phyloP scores from a whole-genome alignment of 2,113 vertebrate species.

The Nipponia nippon region DNA sequence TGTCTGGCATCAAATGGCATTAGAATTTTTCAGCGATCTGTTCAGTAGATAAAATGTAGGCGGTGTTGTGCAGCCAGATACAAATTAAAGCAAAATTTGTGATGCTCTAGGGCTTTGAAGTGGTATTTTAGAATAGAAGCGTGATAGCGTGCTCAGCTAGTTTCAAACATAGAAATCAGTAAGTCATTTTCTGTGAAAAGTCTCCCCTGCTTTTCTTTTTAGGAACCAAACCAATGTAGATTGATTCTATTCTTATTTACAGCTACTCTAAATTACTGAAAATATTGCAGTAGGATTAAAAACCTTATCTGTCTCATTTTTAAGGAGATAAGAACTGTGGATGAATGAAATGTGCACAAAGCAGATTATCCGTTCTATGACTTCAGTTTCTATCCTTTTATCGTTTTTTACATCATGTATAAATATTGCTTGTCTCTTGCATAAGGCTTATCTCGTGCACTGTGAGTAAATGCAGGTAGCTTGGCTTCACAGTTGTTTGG shows the following conservation, averaged over 20 bases:
- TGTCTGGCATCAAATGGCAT: conserved; percentile 15
- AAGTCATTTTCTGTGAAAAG: background rate
- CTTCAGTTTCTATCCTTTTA: background rate
- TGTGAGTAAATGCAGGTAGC: conserved; percentile 40
- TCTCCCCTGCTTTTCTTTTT: background rate
- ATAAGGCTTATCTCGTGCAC: conserved; percentile 13
- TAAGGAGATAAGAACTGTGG: conserved; percentile 27
- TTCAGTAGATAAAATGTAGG: conserved; percentile 8
- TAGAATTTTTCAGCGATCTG: background rate
- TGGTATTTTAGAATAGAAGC: conserved; percentile 38
- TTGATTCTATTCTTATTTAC: conserved; percentile 29
- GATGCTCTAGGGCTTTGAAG: background rate
- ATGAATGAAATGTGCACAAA: conserved; percentile 31
- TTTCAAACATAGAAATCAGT: background rate
- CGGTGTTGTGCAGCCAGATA: background rate
- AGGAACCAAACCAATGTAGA: background rate
- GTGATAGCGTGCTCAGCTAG: background rate
- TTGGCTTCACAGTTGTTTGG: conserved; percentile 52
- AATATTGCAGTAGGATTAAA: conserved; percentile 58
- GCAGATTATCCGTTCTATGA: background rate
- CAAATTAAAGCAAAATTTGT: conserved; percentile 11
- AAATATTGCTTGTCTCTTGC: conserved; percentile 37
- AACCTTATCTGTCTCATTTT: conserved; percentile 41
- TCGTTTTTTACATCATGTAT: background rate
- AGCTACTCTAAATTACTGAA: conserved; percentile 32